Conservation (phyloP, 92 coral and sea anemone species). For the Epizoanthus illoricatus region DNA sequence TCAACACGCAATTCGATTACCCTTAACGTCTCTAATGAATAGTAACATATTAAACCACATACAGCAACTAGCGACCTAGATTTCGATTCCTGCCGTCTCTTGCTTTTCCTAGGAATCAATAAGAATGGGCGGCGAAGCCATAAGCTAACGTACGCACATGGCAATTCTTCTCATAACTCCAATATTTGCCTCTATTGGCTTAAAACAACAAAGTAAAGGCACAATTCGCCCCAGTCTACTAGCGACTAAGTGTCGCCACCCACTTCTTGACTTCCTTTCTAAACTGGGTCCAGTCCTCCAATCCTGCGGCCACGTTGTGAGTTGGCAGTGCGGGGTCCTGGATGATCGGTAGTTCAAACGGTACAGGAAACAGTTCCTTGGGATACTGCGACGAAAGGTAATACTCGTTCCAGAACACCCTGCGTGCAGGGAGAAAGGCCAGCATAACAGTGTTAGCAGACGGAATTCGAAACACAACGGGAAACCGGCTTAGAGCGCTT, state of each 20-base stretch:
- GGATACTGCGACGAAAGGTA: conserved; percentile 89
- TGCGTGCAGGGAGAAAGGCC: neutral
- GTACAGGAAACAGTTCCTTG: conserved; percentile 69
- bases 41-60: too few relatives aligned
- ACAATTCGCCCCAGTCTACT: neutral
- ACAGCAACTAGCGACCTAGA: too few relatives aligned
- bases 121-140: too few relatives aligned
- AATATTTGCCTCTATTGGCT: neutral
- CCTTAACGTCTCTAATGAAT: too few relatives aligned
- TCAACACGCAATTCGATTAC: too few relatives aligned
- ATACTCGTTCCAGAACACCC: conserved; percentile 94
- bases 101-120: too few relatives aligned
- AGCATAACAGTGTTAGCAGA: neutral
- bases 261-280: conserved; percentile 79
- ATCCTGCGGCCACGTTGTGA: conserved; percentile 91
- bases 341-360: conserved; percentile 76
- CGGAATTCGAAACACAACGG: neutral
- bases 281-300: conserved; percentile 95
- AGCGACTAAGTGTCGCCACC: conserved; percentile 65
- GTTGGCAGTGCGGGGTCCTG: conserved; percentile 99
- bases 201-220: neutral
- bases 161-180: neutral
- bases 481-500: too few relatives aligned
- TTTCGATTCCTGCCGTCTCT: too few relatives aligned
- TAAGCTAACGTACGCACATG: neutral